These are phyloP conservation scores for Pristionchus maxplancki DNA, from an alignment of 2,888 invertebrate genomes.

Conservation along the genomic window DNA sequence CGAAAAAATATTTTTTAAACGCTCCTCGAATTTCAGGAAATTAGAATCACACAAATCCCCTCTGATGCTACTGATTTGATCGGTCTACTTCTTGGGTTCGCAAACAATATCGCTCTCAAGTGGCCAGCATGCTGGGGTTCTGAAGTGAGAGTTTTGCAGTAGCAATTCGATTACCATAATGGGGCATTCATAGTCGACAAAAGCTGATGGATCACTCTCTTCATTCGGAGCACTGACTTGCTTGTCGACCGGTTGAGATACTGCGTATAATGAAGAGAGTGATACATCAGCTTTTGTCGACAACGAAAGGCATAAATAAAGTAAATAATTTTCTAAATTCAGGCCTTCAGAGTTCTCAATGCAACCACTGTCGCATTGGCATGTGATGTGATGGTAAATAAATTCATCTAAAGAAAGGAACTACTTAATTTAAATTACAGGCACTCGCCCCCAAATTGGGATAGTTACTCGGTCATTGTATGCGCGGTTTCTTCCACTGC, in stretches of 20 bases:
- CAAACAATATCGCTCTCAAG: neutral
- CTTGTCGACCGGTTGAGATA: no score
- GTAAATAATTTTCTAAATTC: neutral
- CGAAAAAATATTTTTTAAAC: no score
- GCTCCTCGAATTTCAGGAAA: no score
- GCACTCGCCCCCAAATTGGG: neutral
- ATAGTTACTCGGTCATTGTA: neutral
- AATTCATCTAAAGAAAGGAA: neutral
- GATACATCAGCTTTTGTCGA: no score
- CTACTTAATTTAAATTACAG: neutral
- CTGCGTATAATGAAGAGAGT: no score
- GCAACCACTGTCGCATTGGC: neutral
- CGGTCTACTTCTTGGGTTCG: neutral
- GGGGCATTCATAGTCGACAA: no score
- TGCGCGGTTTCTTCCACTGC: neutral
- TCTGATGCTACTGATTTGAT: neutral
- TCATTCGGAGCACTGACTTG: no score
- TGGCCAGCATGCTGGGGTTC: neutral
- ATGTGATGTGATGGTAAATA: neutral
- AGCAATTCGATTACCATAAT: neutral
- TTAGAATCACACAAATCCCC: neutral
- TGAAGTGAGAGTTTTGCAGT: neutral
- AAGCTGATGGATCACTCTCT: no score
- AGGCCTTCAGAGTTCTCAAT: neutral
- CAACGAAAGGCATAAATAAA: no score